Evolutionary conservation across 2,888 invertebrate genomes (phyloP).

Genomic region (Aethes cnicana): DNA sequence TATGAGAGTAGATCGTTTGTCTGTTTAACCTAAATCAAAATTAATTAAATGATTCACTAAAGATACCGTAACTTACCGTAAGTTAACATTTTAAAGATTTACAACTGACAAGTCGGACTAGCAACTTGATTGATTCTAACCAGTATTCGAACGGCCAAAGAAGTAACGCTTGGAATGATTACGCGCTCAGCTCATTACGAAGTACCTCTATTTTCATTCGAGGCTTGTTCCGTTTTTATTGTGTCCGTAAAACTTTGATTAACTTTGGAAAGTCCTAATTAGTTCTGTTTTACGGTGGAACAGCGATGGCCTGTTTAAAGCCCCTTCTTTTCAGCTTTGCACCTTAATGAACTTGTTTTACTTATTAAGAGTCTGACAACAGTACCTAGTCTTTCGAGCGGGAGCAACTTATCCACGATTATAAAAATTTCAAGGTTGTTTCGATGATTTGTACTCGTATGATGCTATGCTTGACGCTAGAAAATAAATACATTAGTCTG

Average conservation of each 20-base stretch:
- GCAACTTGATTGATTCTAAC: neutral
- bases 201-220: neutral
- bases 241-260: constrained; percentile 1
- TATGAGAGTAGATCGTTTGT: no score
- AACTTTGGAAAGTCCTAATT: constrained; percentile 8
- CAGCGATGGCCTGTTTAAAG: neutral
- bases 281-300: neutral
- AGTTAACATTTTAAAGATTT: no score
- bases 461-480: no score
- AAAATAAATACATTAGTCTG: no score
- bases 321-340: neutral
- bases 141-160: neutral
- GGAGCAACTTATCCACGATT: no score
- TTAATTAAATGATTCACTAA: neutral
- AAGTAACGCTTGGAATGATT: neutral
- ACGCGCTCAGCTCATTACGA: neutral
- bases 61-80: no score
- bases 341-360: neutral
- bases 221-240: constrained; percentile 7
- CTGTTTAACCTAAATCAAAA: neutral
- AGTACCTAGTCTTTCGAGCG: no score
- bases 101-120: no score
- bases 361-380: no score
- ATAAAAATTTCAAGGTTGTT: no score
- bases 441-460: no score